Base-by-base conservation (phyloP, 2,888 invertebrate genomes). In the Chrysopilus asiliformis region DNA sequence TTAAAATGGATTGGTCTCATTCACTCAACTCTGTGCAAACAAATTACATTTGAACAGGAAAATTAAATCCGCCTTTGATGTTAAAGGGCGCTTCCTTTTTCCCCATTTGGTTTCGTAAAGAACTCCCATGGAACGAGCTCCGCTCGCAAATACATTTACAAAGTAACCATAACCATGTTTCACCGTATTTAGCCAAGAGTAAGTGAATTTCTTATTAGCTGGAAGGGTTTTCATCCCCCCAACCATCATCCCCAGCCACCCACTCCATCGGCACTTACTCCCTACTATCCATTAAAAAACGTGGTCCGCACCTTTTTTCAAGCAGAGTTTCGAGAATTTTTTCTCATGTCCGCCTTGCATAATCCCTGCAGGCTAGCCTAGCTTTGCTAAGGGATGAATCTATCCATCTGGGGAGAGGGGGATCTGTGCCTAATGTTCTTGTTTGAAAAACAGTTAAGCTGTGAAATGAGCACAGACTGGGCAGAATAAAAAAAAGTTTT, bases 21-120 rank as follows among this genome's bases (percentile, higher is more conserved):
- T 60, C 59, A 57, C 58, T 59, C 59, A 59, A 60, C 58, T 58
- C 59, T 57, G 56, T 57, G 53, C 60, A 60, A 60, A 60, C 58
- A 60, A 58, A 58, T 59, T 60, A 59, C 55, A 60, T 60, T 57
- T 56, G 59, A 57, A 58, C 58, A 57, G 55, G 58, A 56, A 54
- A 58, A 54, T 53, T 56, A 55, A 58, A 57, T 57, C 57, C n/a
- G n/a, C n/a, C n/a, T n/a, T n/a, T n/a, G n/a, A n/a, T n/a, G n/a
- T n/a, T n/a, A n/a, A n/a, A n/a, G n/a, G n/a, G n/a, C n/a, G n/a
- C n/a, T n/a, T n/a, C n/a, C n/a, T n/a, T n/a, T n/a, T n/a, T n/a
- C n/a, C n/a, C n/a, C n/a, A n/a, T n/a, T n/a, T n/a, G n/a, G n/a
- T n/a, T n/a, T n/a, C n/a, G n/a, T n/a, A n/a, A n/a, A n/a, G n/a